Conservation (phyloP, 23 tunicate species). For the Botrylloides violaceus region DNA sequence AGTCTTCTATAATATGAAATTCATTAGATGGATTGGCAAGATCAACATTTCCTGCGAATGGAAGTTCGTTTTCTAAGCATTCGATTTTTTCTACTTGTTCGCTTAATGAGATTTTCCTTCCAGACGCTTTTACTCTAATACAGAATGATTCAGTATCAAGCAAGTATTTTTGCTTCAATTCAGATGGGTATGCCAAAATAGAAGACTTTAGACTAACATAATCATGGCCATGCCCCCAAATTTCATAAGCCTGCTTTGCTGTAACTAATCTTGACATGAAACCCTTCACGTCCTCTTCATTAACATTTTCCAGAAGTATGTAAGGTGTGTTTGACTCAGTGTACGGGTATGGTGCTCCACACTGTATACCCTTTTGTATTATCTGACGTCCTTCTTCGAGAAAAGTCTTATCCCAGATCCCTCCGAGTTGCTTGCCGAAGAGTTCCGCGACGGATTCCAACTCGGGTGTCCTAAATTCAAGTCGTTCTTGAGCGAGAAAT, state of each 20-base stretch:
- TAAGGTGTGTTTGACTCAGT: background rate
- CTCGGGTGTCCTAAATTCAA: slow-evolving; percentile 38
- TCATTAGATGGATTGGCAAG: slow-evolving; percentile 48
- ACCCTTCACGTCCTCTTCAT: slow-evolving; percentile 36
- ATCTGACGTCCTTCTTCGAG: background rate
- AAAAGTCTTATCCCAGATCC: slow-evolving; percentile 13
- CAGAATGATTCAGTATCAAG: slow-evolving; percentile 26
- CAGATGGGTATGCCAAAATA: slow-evolving; percentile 16
- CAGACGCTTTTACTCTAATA: slow-evolving; percentile 66
- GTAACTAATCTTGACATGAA: slow-evolving; percentile 57
- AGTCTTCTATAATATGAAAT: slow-evolving; percentile 66
- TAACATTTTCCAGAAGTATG: slow-evolving; percentile 1
- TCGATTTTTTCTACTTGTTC: slow-evolving; percentile 49
- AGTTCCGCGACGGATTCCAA: slow-evolving; percentile 53
- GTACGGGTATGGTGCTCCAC: background rate
- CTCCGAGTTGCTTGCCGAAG: slow-evolving; percentile 17
- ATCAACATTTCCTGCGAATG: slow-evolving; percentile 65
- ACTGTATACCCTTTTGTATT: no score
- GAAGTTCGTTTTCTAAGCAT: slow-evolving; percentile 51
- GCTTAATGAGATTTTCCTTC: slow-evolving; percentile 47
- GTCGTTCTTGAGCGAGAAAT: slow-evolving; percentile 49
- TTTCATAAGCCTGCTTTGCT: slow-evolving; percentile 48
- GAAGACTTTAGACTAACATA: slow-evolving; percentile 36
- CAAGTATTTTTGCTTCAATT: slow-evolving; percentile 29
- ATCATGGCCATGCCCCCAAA: slow-evolving; percentile 63